Conservation (phyloP, 2,113 vertebrate species). For the Sylvietta virens region DNA sequence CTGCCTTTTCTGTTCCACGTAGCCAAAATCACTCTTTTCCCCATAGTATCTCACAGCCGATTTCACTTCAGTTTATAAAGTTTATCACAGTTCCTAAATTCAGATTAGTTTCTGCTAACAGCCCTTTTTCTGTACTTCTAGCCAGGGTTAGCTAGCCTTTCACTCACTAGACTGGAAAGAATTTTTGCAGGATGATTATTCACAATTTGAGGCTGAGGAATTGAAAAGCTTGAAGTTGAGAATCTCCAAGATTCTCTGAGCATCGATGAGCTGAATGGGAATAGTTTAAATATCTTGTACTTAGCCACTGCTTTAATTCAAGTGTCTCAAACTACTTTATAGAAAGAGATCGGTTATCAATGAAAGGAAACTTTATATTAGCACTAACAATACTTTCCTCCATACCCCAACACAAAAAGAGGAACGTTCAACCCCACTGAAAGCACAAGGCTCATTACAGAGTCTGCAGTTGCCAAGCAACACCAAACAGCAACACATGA, state of each 20-base stretch:
- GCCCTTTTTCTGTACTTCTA: not conserved
- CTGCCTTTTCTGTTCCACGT: not conserved
- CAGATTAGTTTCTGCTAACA: not conserved
- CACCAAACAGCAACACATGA: slow-evolving; percentile 21
- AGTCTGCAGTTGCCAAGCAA: slow-evolving; percentile 30
- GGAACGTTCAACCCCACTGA: not conserved
- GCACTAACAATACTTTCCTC: not conserved
- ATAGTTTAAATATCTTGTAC: not conserved
- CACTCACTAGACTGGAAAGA: not conserved
- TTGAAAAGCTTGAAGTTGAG: not conserved
- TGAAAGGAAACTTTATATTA: not conserved
- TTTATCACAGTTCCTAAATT: not conserved
- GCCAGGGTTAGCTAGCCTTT: not conserved
- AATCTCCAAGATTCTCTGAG: not conserved
- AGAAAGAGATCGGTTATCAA: not conserved
- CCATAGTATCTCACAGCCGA: not conserved
- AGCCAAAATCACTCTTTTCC: not conserved
- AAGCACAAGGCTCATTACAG: slow-evolving; percentile 4
- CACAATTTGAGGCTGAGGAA: not conserved
- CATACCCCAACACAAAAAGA: not conserved
- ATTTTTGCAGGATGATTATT: not conserved
- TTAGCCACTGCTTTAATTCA: not conserved
- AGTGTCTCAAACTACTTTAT: not conserved
- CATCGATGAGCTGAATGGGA: not conserved
- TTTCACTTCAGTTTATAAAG: not conserved